These are phyloP conservation scores for Deilephila elpenor DNA, from an alignment of 2,888 invertebrate species.

Conservation along the genomic window DNA sequence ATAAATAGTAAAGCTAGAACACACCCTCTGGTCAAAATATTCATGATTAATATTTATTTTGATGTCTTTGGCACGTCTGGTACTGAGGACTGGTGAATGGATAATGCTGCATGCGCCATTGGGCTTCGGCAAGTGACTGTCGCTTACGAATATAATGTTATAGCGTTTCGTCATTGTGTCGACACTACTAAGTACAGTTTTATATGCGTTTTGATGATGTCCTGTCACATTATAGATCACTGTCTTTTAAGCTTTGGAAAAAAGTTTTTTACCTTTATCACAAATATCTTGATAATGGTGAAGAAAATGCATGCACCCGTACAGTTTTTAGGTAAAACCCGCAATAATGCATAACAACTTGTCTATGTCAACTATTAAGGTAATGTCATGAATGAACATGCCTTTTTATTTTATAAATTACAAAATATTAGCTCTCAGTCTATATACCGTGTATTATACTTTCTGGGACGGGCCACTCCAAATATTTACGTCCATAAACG, in stretches of 20 bases:
- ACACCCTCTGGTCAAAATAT: background rate
- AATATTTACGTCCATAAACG: too few relatives aligned
- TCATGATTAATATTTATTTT: constrained; percentile 17
- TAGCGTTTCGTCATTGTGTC: constrained; percentile 13
- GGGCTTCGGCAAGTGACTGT: background rate
- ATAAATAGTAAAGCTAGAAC: constrained; percentile 19
- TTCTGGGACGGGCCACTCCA: too few relatives aligned
- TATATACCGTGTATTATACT: too few relatives aligned
- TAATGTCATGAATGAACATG: too few relatives aligned
- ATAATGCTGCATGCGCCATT: constrained; percentile 19
- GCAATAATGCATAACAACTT: too few relatives aligned
- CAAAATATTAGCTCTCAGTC: too few relatives aligned
- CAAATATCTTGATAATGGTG: background rate
- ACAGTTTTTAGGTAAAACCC: background rate
- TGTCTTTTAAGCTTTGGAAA: background rate
- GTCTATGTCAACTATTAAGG: too few relatives aligned
- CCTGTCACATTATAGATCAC: background rate
- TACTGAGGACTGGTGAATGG: background rate
- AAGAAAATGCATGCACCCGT: background rate
- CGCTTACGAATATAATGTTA: background rate
- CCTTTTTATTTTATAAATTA: too few relatives aligned
- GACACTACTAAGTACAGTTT: background rate
- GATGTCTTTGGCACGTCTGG: constrained; percentile 14
- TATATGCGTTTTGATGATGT: background rate
- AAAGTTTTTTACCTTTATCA: too few relatives aligned